A percentile compares a stretch with the other conserved stretches of the same genome.
Evolutionary conservation across 2,113 vertebrate species (phyloP).

Genomic region (Mirza zaza): DNA sequence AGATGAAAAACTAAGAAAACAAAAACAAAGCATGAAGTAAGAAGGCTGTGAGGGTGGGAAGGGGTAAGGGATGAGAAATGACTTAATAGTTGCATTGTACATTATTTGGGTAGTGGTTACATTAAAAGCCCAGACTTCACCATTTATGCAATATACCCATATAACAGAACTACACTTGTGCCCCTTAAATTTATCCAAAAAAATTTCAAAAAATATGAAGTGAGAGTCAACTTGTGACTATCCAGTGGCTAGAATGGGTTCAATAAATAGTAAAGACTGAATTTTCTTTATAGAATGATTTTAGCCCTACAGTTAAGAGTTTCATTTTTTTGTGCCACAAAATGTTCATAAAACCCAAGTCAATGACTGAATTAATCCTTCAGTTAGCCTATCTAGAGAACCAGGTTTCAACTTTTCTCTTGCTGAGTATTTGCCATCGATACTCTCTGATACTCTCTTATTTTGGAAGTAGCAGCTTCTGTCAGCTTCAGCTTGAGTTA

Average conservation of each 20-base stretch:
- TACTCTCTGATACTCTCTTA: neutral
- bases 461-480: constrained; percentile 37
- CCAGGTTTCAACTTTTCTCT: neutral
- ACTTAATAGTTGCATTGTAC: too few relatives aligned
- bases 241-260: neutral
- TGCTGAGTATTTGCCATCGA: constrained; percentile 7
- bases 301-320: neutral
- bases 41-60: neutral
- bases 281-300: neutral
- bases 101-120: too few relatives aligned
- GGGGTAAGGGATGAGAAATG: too few relatives aligned
- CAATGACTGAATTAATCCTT: neutral
- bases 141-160: too few relatives aligned
- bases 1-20: neutral
- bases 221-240: neutral
- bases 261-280: neutral
- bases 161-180: too few relatives aligned
- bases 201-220: neutral
- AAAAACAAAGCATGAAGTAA: neutral
- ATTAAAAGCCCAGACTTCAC: too few relatives aligned
- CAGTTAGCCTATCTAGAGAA: constrained; percentile 12
- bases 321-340: neutral
- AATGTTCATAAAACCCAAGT: constrained; percentile 41
- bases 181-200: too few relatives aligned
- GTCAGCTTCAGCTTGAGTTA: constrained; percentile 25